These are phyloP conservation scores for Aphidius colemani DNA, from an alignment of 2,888 invertebrate genomes.

Conservation along the genomic window DNA sequence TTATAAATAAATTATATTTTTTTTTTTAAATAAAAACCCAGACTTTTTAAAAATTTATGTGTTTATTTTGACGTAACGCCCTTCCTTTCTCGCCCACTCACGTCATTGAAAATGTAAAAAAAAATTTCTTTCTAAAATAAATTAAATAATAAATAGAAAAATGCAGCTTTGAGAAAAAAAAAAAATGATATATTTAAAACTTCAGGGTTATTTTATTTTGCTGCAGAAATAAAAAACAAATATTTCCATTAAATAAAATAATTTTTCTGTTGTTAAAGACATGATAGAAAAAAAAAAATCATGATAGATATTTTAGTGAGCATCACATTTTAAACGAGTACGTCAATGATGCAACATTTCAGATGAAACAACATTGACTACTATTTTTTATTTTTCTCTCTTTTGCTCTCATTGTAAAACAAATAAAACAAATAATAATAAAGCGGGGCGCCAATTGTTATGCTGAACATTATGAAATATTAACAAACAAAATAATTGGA, in stretches of 20 bases:
- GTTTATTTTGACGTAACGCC: not conserved
- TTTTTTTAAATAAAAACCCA: no score
- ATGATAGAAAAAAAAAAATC: constrained; percentile 18
- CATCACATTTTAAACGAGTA: constrained; percentile 44
- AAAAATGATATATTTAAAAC: not conserved
- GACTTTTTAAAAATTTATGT: constrained; percentile 13
- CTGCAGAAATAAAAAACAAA: no score
- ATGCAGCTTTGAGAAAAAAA: not conserved
- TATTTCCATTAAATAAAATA: no score
- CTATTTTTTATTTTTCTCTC: constrained; percentile 1
- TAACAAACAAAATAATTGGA: no score
- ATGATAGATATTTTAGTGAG: constrained; percentile 45
- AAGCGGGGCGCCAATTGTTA: not conserved
- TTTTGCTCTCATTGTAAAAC: not conserved
- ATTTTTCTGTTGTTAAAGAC: not conserved
- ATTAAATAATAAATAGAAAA: constrained; percentile 1
- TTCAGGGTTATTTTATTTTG: not conserved
- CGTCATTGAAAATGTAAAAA: not conserved
- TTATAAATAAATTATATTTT: no score
- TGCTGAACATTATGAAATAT: no score
- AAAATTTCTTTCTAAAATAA: not conserved
- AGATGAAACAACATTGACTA: not conserved
- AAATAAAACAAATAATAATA: not conserved
- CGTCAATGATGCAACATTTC: constrained; percentile 42
- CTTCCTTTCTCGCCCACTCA: constrained; percentile 4